These are phyloP conservation scores for Passerina amoena DNA, from an alignment of 2,113 vertebrate genomes.

Conservation along the genomic window DNA sequence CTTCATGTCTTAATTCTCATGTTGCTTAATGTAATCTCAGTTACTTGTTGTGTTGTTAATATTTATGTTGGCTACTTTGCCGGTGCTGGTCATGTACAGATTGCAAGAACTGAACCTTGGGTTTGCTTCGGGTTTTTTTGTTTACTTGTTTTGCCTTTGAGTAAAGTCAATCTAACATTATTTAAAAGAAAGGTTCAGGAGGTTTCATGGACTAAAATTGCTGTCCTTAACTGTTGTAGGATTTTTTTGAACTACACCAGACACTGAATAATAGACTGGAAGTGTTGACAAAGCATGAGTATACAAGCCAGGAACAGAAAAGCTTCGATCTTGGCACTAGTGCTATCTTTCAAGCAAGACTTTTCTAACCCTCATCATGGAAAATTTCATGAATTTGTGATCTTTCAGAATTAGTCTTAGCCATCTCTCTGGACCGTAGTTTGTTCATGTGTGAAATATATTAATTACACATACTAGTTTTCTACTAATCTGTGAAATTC, in stretches of 20 bases:
- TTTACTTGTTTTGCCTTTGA: neutral
- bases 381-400: neutral
- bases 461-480: neutral
- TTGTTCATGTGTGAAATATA: neutral
- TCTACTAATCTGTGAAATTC: neutral
- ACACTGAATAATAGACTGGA: neutral
- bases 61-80: neutral
- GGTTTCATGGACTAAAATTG: neutral
- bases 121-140: neutral
- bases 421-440: neutral
- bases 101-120: neutral
- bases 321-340: neutral
- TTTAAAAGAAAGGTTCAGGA: neutral
- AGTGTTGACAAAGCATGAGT: neutral
- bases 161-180: neutral
- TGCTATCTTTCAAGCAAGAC: neutral
- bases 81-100: neutral
- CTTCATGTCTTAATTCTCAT: neutral
- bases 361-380: neutral
- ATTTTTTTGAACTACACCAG: neutral
- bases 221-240: neutral
- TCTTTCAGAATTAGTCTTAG: neutral
- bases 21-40: neutral
- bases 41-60: neutral
- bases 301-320: neutral